Base-by-base conservation (phyloP, 1,140 invertebrate genomes). In the Sycobia sp. region DNA sequence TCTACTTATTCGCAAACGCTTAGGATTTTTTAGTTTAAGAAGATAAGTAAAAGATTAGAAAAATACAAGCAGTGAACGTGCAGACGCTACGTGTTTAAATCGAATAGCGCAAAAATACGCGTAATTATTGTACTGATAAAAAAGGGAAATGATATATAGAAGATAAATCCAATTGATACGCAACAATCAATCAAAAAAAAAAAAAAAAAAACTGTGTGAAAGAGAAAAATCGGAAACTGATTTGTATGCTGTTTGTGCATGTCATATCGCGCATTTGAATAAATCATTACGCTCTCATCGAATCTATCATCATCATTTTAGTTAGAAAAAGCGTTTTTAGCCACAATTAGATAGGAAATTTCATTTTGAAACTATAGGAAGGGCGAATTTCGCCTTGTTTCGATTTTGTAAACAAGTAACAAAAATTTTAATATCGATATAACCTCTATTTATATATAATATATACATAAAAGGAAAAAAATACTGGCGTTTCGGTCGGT, bases 331-430 rank as follows among this genome's bases (percentile, higher is more conserved):
- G 55, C 25, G 59, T 63, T 75, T 47, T 76, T 73, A 78, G 75
- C 72, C 54, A 73, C 63, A 76, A 74, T 80, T 81, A 80, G 79
- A 75, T 81, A 81, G 78, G 66, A 77, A 79, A 80, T 76, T 75
- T 81, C 73, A 77, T 75, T 79, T 79, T 73, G 65, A 77, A 46
- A 57, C 70, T 74, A 70, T 79, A 80, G 73, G 77, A 77, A 79
- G 77, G 69, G 71, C 69, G 71, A 79, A 77, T 81, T 78, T 64
- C 65, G 69, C 75, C 69, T 79, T 74, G 69, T 76, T 79, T 80
- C 75, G 77, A 75, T 77, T 76, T 81, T 76, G 69, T 76, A 78
- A 78, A 75, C 73, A 69, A 73, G 64, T 72, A 67, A 75, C 55
- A 76, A 57, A 60, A 73, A 73, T 72, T 73, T 72, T 67, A 69